Evolutionary conservation across 2,113 vertebrate species (phyloP), one percentile per base, ranked within the genome.

Genomic region (Sebastes fasciatus): DNA sequence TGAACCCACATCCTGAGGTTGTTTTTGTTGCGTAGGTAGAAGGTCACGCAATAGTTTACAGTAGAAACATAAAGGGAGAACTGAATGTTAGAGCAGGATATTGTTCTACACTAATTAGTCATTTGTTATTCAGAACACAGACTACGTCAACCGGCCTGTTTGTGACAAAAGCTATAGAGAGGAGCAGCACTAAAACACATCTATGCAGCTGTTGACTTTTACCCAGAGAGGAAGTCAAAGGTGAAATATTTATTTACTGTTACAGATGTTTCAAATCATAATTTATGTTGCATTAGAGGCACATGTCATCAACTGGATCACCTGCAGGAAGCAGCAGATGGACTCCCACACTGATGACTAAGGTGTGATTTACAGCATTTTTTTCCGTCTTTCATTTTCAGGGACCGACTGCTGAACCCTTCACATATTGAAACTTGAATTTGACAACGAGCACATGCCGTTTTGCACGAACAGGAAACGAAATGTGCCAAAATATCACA

Each of bases 341-440:
- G 71, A 79, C 58, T 43, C 66, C 0, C 6, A 11, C 40, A 6
- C 73, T 51, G 43, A 71, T 64, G 63, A 68, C 7, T 2, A 58
- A 2, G 6, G 8, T 51, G 65, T 69, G 58, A 82, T 85, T 77
- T 90, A 93, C 85, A 86, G 74, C 74, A 71, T 46, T 69, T 48
- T 23, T 45, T 17, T n/a, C 1, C 58, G 4, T 43, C 34, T 64
- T 43, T 64, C 8, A 73, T 61, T 77, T 80, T 68, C 26, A 81
- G 66, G 63, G 4, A 23, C 6, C 46, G 40, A 14, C 21, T 2
- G 1, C 12, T 16, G 48, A 69, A 46, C 11, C 69, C 40, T 19
- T 64, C 51, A 69, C 45, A 52, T 19, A 1, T 17, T 63, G 52
- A 68, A 43, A 11, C 14, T 43, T 6, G 45, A 23, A 67, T 21